These are phyloP conservation scores for Paratrypauchen microcephalus DNA, from an alignment of 2,797 vertebrate species.

Conservation along the genomic window DNA sequence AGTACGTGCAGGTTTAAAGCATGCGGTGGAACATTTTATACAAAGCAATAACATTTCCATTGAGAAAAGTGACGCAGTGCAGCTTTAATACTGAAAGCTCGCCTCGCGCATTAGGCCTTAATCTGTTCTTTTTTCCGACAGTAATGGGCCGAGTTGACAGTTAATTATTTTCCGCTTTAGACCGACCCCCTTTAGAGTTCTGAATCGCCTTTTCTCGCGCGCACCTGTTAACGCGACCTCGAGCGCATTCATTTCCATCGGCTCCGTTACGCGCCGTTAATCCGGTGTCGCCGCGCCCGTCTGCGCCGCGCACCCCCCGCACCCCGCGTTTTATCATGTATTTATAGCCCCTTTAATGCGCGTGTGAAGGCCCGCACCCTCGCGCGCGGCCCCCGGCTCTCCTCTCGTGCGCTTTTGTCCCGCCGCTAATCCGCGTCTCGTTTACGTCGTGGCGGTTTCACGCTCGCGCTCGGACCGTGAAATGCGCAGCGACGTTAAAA, in stretches of 20 bases:
- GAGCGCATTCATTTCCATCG: conserved; percentile 4
- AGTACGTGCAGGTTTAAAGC: too few relatives aligned
- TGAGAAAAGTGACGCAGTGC: too few relatives aligned
- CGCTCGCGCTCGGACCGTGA: conserved; percentile 25
- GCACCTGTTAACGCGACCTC: neutral
- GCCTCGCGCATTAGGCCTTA: too few relatives aligned
- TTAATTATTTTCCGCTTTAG: neutral
- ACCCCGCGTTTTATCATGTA: neutral
- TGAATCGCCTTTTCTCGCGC: neutral
- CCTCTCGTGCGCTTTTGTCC: conserved; percentile 25
- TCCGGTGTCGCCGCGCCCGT: conserved; percentile 3
- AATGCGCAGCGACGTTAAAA: conserved; percentile 18
- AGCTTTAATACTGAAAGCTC: too few relatives aligned
- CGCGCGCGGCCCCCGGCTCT: conserved; percentile 1
- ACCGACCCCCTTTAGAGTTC: neutral
- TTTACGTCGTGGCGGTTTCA: conserved; percentile 19
- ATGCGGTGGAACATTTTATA: too few relatives aligned
- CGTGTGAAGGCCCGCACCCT: neutral
- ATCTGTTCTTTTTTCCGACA: too few relatives aligned
- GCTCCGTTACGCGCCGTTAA: neutral
- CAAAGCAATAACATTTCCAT: too few relatives aligned
- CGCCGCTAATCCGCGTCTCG: conserved; percentile 5
- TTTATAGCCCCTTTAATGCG: conserved; percentile 2
- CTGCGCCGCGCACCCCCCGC: neutral
- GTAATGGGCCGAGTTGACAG: neutral